A percentile compares a stretch with the other conserved stretches of the same genome.
Evolutionary conservation across 2,888 invertebrate species (phyloP).

Genomic region (Idaea straminata): DNA sequence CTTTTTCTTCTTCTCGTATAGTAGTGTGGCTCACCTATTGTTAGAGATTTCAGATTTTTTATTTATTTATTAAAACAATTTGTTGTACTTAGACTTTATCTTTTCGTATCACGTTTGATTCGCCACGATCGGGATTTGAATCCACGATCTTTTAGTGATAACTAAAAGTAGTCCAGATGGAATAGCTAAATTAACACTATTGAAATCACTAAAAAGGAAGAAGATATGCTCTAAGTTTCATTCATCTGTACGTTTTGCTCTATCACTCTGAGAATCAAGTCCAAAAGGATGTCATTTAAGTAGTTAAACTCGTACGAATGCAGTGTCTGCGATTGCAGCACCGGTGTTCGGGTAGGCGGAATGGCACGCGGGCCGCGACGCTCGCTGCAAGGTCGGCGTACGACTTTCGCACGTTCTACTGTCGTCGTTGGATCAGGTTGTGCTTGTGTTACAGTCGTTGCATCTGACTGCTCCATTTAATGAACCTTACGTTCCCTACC

Average conservation of each 20-base stretch:
- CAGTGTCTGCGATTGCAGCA: constrained; percentile 37
- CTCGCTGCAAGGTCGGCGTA: constrained; percentile 74
- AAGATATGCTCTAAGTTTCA: neutral
- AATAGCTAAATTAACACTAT: too few species aligned
- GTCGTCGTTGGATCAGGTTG: constrained; percentile 41
- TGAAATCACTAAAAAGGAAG: neutral
- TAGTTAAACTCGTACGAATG: constrained; percentile 10
- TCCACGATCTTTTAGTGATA: too few species aligned
- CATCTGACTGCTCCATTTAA: constrained; percentile 14
- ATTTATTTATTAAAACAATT: too few species aligned
- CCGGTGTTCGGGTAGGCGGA: constrained; percentile 63
- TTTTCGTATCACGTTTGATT: too few species aligned
- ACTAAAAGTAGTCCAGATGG: too few species aligned
- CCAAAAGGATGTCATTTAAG: neutral
- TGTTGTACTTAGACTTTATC: too few species aligned
- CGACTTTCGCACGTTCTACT: constrained; percentile 75
- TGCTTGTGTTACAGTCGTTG: constrained; percentile 47
- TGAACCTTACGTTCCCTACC: neutral
- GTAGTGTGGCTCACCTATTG: too few species aligned
- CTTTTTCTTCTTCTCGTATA: too few species aligned
- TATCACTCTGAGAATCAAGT: neutral
- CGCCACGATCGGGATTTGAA: too few species aligned
- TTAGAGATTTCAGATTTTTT: too few species aligned
- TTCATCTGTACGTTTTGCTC: neutral
- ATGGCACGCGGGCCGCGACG: constrained; percentile 62